Evolutionary conservation across 2,888 invertebrate species (phyloP).

Genomic region (Carabus problematicus): DNA sequence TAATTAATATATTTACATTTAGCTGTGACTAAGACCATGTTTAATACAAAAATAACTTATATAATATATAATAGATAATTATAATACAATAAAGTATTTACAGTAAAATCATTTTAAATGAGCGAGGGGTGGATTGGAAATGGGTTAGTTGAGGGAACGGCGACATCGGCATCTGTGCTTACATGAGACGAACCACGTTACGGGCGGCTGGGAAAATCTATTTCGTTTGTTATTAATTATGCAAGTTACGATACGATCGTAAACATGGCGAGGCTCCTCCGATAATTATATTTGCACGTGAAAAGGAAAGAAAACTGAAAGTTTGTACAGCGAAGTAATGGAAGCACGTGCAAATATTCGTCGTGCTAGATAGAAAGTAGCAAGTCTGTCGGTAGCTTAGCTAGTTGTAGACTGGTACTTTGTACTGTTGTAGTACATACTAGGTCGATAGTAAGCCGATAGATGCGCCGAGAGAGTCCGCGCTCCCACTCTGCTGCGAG

Average conservation of each 20-base stretch:
- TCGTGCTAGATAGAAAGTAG: not conserved
- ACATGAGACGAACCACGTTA: not conserved
- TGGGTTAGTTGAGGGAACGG: constrained; percentile 1
- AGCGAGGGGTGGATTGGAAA: constrained; percentile 8
- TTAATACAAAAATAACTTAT: constrained; percentile 61
- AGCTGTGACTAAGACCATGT: constrained; percentile 59
- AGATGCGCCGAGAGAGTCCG: too few species aligned
- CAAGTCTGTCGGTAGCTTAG: not conserved
- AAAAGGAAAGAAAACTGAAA: constrained; percentile 33
- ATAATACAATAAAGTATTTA: constrained; percentile 60
- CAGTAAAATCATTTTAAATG: constrained; percentile 48
- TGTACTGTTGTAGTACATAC: too few species aligned
- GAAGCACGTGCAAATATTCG: constrained; percentile 25
- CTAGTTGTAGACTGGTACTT: too few species aligned
- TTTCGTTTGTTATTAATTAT: not conserved
- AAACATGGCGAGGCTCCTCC: not conserved
- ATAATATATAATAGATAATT: constrained; percentile 59
- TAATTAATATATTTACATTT: constrained; percentile 60
- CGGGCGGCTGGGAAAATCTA: not conserved
- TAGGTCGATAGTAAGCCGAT: too few species aligned
- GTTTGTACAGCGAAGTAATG: constrained; percentile 32
- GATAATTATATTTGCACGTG: constrained; percentile 36
- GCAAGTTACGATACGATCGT: not conserved
- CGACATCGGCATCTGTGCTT: not conserved
- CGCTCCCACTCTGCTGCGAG: too few species aligned